Evolutionary conservation across 2,888 invertebrate genomes (phyloP).

Genomic region (Mesochorus sp.): DNA sequence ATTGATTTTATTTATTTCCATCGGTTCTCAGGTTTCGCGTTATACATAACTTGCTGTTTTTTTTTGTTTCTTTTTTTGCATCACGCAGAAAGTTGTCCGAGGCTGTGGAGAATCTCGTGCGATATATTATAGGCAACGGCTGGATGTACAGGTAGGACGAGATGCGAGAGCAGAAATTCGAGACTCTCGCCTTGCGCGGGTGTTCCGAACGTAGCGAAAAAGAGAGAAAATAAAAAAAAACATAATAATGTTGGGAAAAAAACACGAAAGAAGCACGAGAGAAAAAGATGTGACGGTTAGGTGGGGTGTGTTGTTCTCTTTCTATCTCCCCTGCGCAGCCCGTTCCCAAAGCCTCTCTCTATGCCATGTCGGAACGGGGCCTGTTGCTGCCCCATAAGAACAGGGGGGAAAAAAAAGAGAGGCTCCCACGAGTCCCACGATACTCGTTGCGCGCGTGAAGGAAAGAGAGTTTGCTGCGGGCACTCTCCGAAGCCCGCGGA

Average conservation of each 20-base stretch:
- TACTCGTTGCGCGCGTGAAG: constrained; percentile 69
- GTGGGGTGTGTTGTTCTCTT: constrained; percentile 23
- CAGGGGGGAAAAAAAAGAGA: constrained; percentile 64
- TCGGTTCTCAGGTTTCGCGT: constrained; percentile 48
- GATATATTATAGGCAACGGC: constrained; percentile 22
- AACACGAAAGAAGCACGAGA: constrained; percentile 10
- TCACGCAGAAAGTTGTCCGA: constrained; percentile 47
- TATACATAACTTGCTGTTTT: constrained; percentile 3
- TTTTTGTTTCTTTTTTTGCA: constrained; percentile 38
- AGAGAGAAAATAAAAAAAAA: not conserved
- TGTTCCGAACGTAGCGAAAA: constrained; percentile 17
- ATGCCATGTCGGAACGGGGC: constrained; percentile 27
- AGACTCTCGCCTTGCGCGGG: constrained; percentile 48
- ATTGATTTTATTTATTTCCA: constrained; percentile 49
- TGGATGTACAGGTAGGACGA: not conserved
- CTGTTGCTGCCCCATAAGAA: constrained; percentile 69
- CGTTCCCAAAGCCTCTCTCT: not conserved
- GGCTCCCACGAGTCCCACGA: constrained; percentile 75
- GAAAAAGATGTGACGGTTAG: constrained; percentile 39
- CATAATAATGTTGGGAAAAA: constrained; percentile 25
- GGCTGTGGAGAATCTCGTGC: constrained; percentile 11
- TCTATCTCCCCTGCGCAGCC: constrained; percentile 8
- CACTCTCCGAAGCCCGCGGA: constrained; percentile 57
- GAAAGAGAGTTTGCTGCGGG: constrained; percentile 69
- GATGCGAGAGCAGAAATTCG: constrained; percentile 48